A percentile compares a stretch with the other conserved stretches of the same genome.
phyloP scores from a whole-genome alignment of 1,140 invertebrate species.

The Drosophila parvula region DNA sequence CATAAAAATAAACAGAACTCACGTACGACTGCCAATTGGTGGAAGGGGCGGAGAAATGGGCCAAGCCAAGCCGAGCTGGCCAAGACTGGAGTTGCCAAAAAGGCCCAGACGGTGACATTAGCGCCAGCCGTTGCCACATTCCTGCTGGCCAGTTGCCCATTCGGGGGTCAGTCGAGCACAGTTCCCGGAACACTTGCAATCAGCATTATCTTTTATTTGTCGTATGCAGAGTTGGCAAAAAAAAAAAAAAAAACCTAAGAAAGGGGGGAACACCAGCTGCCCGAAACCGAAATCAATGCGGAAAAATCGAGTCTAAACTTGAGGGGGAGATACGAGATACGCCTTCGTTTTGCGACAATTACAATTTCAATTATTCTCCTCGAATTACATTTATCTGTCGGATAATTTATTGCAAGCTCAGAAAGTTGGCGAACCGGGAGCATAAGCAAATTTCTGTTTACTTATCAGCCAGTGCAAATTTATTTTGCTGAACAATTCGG shows the following conservation, averaged over 20 bases:
- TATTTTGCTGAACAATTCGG: background rate
- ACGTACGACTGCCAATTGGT: slow-evolving; percentile 36
- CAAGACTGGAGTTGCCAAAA: slow-evolving; percentile 39
- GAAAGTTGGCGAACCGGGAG: background rate
- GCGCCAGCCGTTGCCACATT: slow-evolving; percentile 48
- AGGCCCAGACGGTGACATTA: slow-evolving; percentile 74
- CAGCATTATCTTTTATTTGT: slow-evolving; percentile 74
- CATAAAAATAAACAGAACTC: slow-evolving; percentile 75
- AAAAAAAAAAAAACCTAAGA: slow-evolving; percentile 33
- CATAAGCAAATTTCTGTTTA: slow-evolving; percentile 45
- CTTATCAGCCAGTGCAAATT: too few species aligned
- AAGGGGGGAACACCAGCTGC: slow-evolving; percentile 32
- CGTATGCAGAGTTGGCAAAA: slow-evolving; percentile 52
- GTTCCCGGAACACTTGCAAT: slow-evolving; percentile 53
- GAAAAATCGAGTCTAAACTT: slow-evolving; percentile 34
- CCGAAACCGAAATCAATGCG: slow-evolving; percentile 32
- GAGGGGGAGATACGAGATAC: background rate
- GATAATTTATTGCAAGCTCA: slow-evolving; percentile 46
- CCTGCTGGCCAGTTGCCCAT: slow-evolving; percentile 67
- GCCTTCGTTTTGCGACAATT: slow-evolving; percentile 39
- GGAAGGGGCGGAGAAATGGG: slow-evolving; percentile 13
- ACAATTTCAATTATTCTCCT: slow-evolving; percentile 53
- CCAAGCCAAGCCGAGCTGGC: background rate
- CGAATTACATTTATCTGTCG: slow-evolving; percentile 47
- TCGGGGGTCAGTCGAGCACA: slow-evolving; percentile 42